Conservation (phyloP, 2,888 invertebrate species). For the Cryptocheilus praepositus region DNA sequence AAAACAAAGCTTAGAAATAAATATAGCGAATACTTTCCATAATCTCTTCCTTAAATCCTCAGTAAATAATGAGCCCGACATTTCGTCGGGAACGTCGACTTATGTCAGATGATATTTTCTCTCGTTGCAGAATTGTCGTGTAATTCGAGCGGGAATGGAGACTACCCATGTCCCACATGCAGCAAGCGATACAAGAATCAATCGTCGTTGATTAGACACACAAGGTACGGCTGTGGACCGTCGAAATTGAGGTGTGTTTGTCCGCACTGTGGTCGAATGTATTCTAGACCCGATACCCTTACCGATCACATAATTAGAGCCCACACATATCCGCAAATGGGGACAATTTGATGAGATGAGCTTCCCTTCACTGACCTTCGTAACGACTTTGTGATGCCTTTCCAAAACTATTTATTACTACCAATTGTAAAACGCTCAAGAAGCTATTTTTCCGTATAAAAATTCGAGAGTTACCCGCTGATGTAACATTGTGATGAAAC, state of each 20-base stretch:
- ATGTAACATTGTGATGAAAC: no score
- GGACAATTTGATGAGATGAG: not conserved
- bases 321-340: conserved; percentile 32
- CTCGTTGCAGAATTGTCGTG: conserved; percentile 60
- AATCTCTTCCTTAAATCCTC: no score
- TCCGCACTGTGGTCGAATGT: conserved; percentile 63
- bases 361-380: not conserved
- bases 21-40: no score
- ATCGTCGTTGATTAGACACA: conserved; percentile 67
- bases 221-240: conserved; percentile 68
- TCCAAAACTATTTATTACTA: no score
- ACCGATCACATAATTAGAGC: conserved; percentile 61
- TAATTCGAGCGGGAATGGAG: conserved; percentile 43
- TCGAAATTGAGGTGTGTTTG: conserved; percentile 62
- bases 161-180: conserved; percentile 60
- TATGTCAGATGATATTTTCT: conserved; percentile 38
- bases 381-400: no score
- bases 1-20: no score
- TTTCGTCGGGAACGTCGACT: no score
- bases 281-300: conserved; percentile 64
- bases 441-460: no score
- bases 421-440: no score
- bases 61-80: no score
- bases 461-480: no score
- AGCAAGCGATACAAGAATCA: conserved; percentile 65